Conservation (phyloP, 2,888 invertebrate species). For the Mesorhabditis spiculigera region DNA sequence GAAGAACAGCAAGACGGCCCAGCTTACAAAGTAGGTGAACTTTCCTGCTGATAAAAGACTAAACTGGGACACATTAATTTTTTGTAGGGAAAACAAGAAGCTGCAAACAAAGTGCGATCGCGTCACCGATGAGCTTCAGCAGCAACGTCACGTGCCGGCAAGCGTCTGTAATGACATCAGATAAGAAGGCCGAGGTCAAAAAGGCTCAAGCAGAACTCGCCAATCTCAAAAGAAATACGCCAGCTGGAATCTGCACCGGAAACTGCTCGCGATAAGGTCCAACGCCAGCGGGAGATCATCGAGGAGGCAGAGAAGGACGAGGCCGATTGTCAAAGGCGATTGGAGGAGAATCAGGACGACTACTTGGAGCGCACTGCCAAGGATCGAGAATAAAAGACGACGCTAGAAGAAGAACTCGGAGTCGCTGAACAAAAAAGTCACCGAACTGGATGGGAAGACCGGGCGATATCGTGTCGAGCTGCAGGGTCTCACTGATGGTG, state of each 20-base stretch:
- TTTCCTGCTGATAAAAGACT: background rate
- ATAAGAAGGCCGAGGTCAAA: background rate
- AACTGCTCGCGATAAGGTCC: background rate
- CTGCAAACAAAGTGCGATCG: background rate
- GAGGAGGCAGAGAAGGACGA: background rate
- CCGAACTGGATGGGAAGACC: background rate
- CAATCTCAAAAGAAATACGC: background rate
- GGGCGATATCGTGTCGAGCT: conserved; percentile 2
- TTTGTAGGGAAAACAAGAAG: background rate
- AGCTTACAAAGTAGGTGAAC: background rate
- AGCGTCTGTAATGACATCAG: background rate
- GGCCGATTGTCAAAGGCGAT: background rate
- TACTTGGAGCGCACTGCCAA: background rate
- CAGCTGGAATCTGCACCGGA: background rate
- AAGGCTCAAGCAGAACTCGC: background rate
- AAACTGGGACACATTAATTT: background rate
- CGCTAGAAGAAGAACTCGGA: background rate
- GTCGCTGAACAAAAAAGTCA: background rate
- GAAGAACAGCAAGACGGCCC: background rate
- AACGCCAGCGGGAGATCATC: conserved; percentile 1
- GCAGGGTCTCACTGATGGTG: background rate
- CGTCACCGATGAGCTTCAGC: background rate
- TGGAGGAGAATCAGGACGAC: background rate
- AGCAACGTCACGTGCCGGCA: background rate
- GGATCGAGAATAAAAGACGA: background rate